Percentiles rank a stretch among this genome's conserved stretches.
phyloP scores from a whole-genome alignment of 1,140 invertebrate genomes.

The Drosophila rhopaloa region DNA sequence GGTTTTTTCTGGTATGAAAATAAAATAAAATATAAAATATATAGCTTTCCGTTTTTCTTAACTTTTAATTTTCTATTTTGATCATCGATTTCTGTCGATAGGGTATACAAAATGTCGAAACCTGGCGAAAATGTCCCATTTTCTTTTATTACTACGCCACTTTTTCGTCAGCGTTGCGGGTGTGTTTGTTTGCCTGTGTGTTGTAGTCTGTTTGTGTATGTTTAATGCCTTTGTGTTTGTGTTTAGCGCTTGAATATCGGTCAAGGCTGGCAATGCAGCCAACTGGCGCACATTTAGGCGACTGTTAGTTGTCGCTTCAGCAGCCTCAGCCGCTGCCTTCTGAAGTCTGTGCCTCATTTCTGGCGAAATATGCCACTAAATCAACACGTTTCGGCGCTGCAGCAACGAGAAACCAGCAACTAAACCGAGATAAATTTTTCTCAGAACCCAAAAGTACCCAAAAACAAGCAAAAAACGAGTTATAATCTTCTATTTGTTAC shows the following conservation, averaged over 20 bases:
- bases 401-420: not conserved
- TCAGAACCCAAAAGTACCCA: not conserved
- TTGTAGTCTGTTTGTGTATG: conserved; percentile 16
- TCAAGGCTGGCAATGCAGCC: conserved; percentile 60
- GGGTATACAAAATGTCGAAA: not conserved
- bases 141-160: conserved; percentile 26
- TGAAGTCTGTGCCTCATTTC: conserved; percentile 17
- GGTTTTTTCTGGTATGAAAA: too few species aligned
- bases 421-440: not conserved
- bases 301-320: conserved; percentile 33
- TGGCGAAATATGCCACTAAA: conserved; percentile 57
- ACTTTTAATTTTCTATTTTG: too few species aligned
- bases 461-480: not conserved
- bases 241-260: conserved; percentile 65
- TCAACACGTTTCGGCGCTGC: conserved; percentile 41
- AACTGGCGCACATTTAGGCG: conserved; percentile 39
- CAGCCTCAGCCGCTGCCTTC: conserved; percentile 10
- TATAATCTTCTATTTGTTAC: too few species aligned
- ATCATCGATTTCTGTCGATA: too few species aligned
- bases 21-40: too few species aligned
- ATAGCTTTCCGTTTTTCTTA: too few species aligned
- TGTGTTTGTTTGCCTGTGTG: conserved; percentile 8
- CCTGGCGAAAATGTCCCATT: not conserved
- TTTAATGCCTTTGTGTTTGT: conserved; percentile 50
- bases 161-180: conserved; percentile 47